Evolutionary conservation across 2,888 invertebrate species (phyloP).

Genomic region (Parelbella ahira): DNA sequence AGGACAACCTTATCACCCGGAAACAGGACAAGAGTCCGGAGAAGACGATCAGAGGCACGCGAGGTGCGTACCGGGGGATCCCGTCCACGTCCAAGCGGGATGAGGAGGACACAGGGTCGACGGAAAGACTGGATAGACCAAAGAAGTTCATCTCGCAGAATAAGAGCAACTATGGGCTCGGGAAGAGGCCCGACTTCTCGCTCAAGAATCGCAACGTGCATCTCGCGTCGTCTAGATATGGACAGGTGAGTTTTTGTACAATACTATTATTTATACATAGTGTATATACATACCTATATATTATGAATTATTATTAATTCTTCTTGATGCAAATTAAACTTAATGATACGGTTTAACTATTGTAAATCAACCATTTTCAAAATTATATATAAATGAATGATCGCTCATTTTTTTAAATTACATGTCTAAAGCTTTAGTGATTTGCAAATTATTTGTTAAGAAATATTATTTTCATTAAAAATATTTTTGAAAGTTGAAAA

Average conservation of each 20-base stretch:
- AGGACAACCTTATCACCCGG: conserved; percentile 73
- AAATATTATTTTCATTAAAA: too few species aligned
- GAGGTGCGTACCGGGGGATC: conserved; percentile 66
- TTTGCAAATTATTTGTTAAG: too few species aligned
- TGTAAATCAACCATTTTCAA: too few species aligned
- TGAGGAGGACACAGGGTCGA: conserved; percentile 64
- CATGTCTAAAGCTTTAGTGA: too few species aligned
- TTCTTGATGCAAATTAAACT: too few species aligned
- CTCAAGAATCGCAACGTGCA: conserved; percentile 74
- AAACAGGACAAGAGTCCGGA: conserved; percentile 78
- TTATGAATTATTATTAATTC: too few species aligned
- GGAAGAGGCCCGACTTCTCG: conserved; percentile 72
- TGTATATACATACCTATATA: too few species aligned
- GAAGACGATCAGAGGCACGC: conserved; percentile 71
- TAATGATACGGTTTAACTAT: too few species aligned
- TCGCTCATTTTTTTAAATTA: too few species aligned
- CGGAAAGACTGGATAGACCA: conserved; percentile 73
- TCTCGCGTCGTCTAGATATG: conserved; percentile 73
- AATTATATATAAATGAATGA: too few species aligned
- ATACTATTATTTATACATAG: too few species aligned
- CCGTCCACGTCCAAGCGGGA: conserved; percentile 70
- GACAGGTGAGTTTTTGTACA: conserved; percentile 59
- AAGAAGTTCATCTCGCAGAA: conserved; percentile 74
- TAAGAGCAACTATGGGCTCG: conserved; percentile 67
- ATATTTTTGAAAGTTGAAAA: too few species aligned